Evolutionary conservation across 1,140 invertebrate genomes (phyloP), one percentile per base, ranked within the genome.

Genomic region (Penaeus chinensis): DNA sequence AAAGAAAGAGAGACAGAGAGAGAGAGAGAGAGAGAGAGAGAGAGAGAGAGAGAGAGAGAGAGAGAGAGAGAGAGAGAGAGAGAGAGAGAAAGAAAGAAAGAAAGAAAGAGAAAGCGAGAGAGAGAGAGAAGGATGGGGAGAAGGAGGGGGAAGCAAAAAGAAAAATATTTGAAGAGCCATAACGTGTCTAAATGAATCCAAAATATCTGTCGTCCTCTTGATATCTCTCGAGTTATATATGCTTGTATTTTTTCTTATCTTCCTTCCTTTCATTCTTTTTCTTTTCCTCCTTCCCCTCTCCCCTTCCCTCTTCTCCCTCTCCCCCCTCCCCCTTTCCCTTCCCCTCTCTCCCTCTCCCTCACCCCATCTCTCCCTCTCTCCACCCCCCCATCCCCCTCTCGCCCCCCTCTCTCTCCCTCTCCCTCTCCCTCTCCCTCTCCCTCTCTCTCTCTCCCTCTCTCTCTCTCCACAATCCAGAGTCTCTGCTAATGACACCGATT

Each of bases 401-500:
- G 27, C 65, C 54, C 62, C 54, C 63, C 47, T 11, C 62, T 22
- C 32, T 16, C 42, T n/a, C 37, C 24, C 66, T 54, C 22, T 62
- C 79, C 8, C 74, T 47, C 69, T 20, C 19, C 32, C 74, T 60
- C 37, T 37, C 37, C 0, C 47, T 85, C 42, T 84, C 66, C 37
- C 82, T 62, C 62, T 60, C n/a, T 37, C 76, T 71, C 69, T 71
- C 69, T 32, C 69, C n/a, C 69, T 74, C 69, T 74, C 69, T 32
- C 69, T 74, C 69, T 74, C 69, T 74, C 71, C 62, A 60, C 62
- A 78, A 54, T 54, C 84, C 66, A 5, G 4, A 27, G 66, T 47
- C 0, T 20, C 84, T 85, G 62, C 84, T 85, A 85, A 85, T 85
- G 84, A 85, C 76, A 80, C 62, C 47, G 76, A 85, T 85, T 85